A percentile compares a stretch with the other conserved stretches of the same genome.
Evolutionary conservation across 2,888 invertebrate genomes (phyloP).

Genomic region (Dioctria linearis): DNA sequence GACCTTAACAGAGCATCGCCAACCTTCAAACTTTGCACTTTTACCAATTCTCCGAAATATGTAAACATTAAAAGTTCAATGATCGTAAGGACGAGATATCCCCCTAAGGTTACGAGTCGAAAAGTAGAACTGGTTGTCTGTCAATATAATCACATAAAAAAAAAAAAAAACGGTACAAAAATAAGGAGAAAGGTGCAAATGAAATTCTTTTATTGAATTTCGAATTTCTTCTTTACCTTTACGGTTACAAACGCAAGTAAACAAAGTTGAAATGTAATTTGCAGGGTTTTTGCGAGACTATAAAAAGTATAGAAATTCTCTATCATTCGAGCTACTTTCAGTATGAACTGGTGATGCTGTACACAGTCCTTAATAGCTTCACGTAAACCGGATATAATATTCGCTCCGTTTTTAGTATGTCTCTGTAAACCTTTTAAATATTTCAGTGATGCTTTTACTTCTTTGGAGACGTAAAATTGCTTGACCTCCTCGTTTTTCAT

Average conservation of each 20-base stretch:
- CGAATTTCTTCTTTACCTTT: constrained; percentile 62
- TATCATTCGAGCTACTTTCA: constrained; percentile 63
- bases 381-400: constrained; percentile 58
- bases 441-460: no score
- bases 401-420: no score
- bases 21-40: constrained; percentile 64
- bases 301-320: constrained; percentile 67
- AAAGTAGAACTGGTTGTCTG: constrained; percentile 62
- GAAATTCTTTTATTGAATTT: no score
- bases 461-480: constrained; percentile 56
- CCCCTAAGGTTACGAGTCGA: constrained; percentile 53
- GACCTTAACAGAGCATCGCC: constrained; percentile 65
- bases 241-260: constrained; percentile 66
- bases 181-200: no score
- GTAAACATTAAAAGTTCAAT: constrained; percentile 65
- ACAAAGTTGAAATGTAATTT: constrained; percentile 66
- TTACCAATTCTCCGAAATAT: constrained; percentile 65
- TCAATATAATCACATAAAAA: not conserved
- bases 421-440: no score
- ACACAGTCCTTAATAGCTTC: constrained; percentile 64
- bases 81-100: not conserved
- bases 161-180: not conserved
- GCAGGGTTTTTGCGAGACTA: constrained; percentile 66
- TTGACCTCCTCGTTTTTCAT: constrained; percentile 56
- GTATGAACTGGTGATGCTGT: constrained; percentile 66